A percentile compares a stretch with the other conserved stretches of the same genome.
Conservation (phyloP, 1,140 invertebrate species). For the Cydia fagiglandana region DNA sequence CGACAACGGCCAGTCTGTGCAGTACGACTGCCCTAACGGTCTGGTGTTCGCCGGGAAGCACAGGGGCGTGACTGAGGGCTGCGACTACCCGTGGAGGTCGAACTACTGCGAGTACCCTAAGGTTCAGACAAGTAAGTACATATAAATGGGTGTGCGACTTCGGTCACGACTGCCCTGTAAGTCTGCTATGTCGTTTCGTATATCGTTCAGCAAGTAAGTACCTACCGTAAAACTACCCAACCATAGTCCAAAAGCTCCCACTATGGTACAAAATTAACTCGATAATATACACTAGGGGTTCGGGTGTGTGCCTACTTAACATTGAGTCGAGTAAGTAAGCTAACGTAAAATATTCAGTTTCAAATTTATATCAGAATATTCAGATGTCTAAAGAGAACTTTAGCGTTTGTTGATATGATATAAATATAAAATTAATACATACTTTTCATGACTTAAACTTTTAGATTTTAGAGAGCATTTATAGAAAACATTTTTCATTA, state of each 20-base stretch:
- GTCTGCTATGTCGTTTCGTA: too few species aligned
- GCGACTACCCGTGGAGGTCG: constrained; percentile 88
- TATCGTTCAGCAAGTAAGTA: too few species aligned
- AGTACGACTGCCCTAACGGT: constrained; percentile 93
- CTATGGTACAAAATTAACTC: too few species aligned
- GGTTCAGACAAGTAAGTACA: constrained; percentile 57
- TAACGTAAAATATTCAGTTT: constrained; percentile 63
- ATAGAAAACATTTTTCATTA: too few species aligned
- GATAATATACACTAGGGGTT: too few species aligned
- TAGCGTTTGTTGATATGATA: constrained; percentile 86
- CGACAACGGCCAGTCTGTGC: constrained; percentile 93
- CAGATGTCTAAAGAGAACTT: constrained; percentile 84
- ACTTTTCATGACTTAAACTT: constrained; percentile 87
- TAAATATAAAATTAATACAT: too few species aligned
- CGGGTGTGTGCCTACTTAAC: too few species aligned
- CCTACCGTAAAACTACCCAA: too few species aligned
- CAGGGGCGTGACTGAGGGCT: constrained; percentile 91
- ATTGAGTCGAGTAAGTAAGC: too few species aligned
- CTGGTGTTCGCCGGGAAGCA: constrained; percentile 93
- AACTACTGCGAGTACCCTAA: constrained; percentile 74
- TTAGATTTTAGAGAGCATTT: too few species aligned
- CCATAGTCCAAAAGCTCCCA: too few species aligned
- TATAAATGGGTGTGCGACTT: not conserved
- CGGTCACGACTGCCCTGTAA: constrained; percentile 81
- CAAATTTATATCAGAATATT: constrained; percentile 70